phyloP scores from a whole-genome alignment of 2,797 vertebrate species.

The Hipposideros larvatus region DNA sequence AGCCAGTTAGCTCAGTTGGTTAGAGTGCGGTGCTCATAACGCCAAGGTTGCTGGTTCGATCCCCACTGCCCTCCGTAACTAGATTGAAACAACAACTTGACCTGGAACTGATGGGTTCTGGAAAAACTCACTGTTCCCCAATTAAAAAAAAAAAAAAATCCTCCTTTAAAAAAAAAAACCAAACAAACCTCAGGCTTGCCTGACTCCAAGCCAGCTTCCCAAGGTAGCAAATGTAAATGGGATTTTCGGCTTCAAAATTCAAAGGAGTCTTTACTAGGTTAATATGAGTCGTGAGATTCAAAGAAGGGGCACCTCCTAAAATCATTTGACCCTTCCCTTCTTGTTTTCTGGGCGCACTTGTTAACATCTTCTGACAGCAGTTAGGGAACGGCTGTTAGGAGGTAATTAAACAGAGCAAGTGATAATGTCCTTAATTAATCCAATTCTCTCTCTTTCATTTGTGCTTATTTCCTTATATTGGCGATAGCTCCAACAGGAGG shows the following conservation, averaged over 20 bases:
- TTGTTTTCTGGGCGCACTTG: constrained; percentile 16
- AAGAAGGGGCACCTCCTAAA: neutral
- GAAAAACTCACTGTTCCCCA: no score
- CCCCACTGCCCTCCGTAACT: no score
- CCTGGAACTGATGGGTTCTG: no score
- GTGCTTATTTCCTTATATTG: constrained; percentile 40
- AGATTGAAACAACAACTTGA: no score
- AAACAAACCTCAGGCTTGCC: neutral
- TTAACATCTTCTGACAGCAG: constrained; percentile 43
- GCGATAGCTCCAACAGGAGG: neutral
- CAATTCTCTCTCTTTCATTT: neutral
- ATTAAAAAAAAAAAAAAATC: no score
- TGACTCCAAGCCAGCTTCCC: neutral
- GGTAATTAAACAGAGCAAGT: constrained; percentile 59
- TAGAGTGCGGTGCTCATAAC: no score
- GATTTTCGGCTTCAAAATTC: neutral
- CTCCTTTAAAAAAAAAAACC: no score
- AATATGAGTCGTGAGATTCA: neutral
- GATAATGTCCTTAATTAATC: constrained; percentile 67
- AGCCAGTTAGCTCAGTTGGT: no score
- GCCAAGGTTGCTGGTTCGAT: no score
- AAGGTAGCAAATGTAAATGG: neutral
- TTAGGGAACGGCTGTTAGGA: neutral
- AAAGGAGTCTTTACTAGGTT: neutral
- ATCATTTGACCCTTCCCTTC: neutral